phyloP scores from a whole-genome alignment of 2,888 invertebrate genomes.

The Trissoscelio sp. region DNA sequence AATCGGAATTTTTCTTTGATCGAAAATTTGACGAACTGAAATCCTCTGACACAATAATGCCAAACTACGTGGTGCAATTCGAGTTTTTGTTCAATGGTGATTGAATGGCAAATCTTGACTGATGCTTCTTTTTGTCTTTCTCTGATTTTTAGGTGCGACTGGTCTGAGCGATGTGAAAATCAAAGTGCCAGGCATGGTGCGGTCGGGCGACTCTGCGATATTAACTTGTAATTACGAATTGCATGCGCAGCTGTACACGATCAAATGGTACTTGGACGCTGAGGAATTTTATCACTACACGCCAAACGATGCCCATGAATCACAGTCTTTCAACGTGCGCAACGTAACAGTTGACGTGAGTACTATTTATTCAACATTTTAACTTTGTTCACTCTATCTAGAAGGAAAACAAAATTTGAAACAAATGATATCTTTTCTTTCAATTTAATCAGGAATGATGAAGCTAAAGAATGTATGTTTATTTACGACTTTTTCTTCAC shows the following conservation, averaged over 20 bases:
- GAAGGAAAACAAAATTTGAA: too few relatives aligned
- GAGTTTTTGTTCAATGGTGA: constrained; percentile 11
- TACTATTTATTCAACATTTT: constrained; percentile 72
- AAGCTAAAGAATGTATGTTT: not conserved
- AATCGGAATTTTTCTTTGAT: not conserved
- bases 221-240: constrained; percentile 80
- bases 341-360: constrained; percentile 90
- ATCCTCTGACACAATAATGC: constrained; percentile 22
- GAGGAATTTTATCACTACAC: constrained; percentile 91
- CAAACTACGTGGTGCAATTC: constrained; percentile 23
- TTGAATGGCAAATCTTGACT: constrained; percentile 15
- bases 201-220: constrained; percentile 80
- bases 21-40: not conserved
- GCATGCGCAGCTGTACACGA: constrained; percentile 86
- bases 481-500: not conserved
- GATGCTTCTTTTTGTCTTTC: constrained; percentile 44
- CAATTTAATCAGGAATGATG: not conserved
- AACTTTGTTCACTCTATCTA: too few relatives aligned
- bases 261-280: constrained; percentile 90
- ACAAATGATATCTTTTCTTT: too few relatives aligned
- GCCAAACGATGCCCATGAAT: constrained; percentile 89
- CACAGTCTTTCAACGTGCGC: constrained; percentile 87
- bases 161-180: constrained; percentile 79
- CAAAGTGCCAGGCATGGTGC: constrained; percentile 79
- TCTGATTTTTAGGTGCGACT: constrained; percentile 76